Base-by-base conservation (phyloP, 2,888 invertebrate species). In the Chalcis sispes region DNA sequence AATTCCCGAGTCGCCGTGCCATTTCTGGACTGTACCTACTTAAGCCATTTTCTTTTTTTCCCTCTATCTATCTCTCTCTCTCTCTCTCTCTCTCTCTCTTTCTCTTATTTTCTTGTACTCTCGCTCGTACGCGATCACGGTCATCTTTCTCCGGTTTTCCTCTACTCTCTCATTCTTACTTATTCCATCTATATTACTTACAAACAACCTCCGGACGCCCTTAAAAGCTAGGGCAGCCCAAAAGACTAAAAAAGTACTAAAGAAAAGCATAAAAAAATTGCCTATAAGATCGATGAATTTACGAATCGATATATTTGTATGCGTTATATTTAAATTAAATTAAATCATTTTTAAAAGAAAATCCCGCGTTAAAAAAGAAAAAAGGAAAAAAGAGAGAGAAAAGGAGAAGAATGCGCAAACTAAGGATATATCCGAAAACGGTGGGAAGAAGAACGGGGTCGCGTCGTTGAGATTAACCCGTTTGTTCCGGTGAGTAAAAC, bases 391-490 rank as follows among this genome's bases (percentile, higher is more conserved):
- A 20, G 25, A 29, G 23, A 40, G 36, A 36, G 4, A 27, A 13
- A n/a, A 42, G 20, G n/a, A 5, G n/a, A 25, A n/a, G n/a, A n/a
- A n/a, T n/a, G 27, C 42, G 42, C 25, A 10, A 23, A n/a, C 15
- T 36, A 42, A 61, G 75, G 66, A 72, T 66, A n/a, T n/a, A 66
- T 52, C 66, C 46, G 61, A 46, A 46, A 54, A 54, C n/a, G 42
- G 58, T 56, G 54, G 64, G 62, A 64, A 69, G 75, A 75, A 48
- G 70, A 64, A 70, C 50, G 70, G 64, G 70, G 50, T 56, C 42
- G 10, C 52, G 65, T 75, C 62, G 65, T 48, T 54, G 64, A 79
- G 78, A 79, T 79, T 79, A 79, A 77, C 70, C 77, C 69, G 78
- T 77, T 78, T 73, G 76, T 79, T 78, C 72, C 65, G 70, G 20